A percentile compares a stretch with the other conserved stretches of the same genome.
phyloP scores from a whole-genome alignment of 2,797 vertebrate genomes.

The Siniperca obscura region DNA sequence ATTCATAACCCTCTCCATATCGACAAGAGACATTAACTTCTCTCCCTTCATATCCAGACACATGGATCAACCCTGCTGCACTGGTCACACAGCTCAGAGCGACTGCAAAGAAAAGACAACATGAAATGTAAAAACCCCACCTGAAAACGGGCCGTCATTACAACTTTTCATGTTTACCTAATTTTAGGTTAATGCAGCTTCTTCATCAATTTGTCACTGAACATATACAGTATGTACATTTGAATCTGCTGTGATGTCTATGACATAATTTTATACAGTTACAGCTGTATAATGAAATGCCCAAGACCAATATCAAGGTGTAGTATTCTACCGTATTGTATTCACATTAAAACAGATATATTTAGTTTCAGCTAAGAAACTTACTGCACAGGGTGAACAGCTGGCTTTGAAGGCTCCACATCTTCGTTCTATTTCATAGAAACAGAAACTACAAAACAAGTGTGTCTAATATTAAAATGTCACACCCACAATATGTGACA shows the following conservation, averaged over 20 bases:
- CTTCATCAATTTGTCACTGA: background rate
- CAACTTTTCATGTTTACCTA: background rate
- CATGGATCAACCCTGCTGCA: background rate
- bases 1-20: slow-evolving; percentile 2
- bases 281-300: background rate
- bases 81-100: slow-evolving; percentile 15
- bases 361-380: slow-evolving; percentile 17
- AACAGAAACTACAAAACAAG: background rate
- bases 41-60: slow-evolving; percentile 48
- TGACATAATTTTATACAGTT: too few species aligned
- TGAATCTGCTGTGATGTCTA: background rate
- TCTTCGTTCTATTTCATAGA: background rate
- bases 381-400: slow-evolving; percentile 52
- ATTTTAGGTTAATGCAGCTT: too few species aligned
- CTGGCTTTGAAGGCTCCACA: slow-evolving; percentile 11
- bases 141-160: background rate
- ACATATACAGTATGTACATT: background rate
- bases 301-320: background rate
- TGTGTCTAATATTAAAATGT: too few species aligned
- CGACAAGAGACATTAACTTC: slow-evolving; percentile 37
- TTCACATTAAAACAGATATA: background rate
- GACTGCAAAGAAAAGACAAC: slow-evolving; percentile 30
- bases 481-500: background rate
- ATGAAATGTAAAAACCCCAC: background rate
- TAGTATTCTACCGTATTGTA: background rate